phyloP scores from a whole-genome alignment of 2,888 invertebrate genomes.

The Heliconius cydno region DNA sequence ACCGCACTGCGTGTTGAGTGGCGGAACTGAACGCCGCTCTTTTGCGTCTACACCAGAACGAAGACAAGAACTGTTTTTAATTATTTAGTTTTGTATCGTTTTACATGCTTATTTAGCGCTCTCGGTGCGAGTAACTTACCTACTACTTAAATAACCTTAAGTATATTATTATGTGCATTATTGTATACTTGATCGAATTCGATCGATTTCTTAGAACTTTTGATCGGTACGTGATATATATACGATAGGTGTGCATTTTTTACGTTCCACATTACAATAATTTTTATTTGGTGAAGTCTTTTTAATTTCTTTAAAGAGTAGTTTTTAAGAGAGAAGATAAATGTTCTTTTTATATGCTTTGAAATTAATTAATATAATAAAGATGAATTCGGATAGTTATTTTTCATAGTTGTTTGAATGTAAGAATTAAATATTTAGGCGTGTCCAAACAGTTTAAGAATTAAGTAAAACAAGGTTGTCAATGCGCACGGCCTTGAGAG shows the following conservation, averaged over 20 bases:
- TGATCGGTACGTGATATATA: background rate
- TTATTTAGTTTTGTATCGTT: background rate
- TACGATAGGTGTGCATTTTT: background rate
- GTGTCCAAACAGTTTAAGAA: slow-evolving; percentile 3
- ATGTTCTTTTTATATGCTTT: background rate
- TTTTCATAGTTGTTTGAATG: background rate
- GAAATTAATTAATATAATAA: background rate
- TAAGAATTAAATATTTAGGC: background rate
- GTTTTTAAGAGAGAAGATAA: background rate
- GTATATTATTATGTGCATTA: slow-evolving; percentile 26
- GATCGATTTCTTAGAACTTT: slow-evolving; percentile 31
- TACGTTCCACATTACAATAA: background rate
- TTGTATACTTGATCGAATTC: slow-evolving; percentile 16
- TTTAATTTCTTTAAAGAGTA: background rate
- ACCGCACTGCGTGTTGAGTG: no score
- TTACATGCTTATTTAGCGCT: background rate
- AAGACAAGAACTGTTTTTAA: background rate
- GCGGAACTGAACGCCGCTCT: no score
- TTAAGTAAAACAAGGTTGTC: slow-evolving; percentile 35
- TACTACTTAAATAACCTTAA: slow-evolving; percentile 33
- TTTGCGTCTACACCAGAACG: background rate
- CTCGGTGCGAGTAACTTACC: background rate
- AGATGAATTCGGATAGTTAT: background rate
- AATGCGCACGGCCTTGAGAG: slow-evolving; percentile 44
- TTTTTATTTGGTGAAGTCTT: background rate